Percentiles rank a stretch among this genome's conserved stretches.
Conservation (phyloP, 2,797 vertebrate genomes). For the Anabas testudineus region DNA sequence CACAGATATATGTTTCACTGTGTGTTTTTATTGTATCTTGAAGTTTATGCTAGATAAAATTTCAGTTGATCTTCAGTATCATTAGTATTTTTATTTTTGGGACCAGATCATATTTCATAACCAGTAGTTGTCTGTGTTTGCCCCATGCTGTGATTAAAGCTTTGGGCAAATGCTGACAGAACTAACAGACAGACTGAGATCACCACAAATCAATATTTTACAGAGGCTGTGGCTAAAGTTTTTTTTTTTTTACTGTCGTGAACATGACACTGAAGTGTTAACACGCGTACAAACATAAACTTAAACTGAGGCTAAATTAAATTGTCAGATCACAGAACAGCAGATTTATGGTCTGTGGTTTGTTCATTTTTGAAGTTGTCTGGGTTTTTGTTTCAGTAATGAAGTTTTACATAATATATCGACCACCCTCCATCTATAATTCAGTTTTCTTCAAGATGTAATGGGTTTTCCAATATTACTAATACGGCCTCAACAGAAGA, state of each 20-base stretch:
- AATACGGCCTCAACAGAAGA: slow-evolving; percentile 27
- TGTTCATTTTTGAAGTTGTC: slow-evolving; percentile 26
- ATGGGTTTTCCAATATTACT: slow-evolving; percentile 57
- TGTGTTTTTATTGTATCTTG: background rate
- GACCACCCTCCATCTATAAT: slow-evolving; percentile 55
- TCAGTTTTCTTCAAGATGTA: slow-evolving; percentile 47
- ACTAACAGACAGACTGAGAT: background rate
- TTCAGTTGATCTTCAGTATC: background rate
- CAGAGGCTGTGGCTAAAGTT: slow-evolving; percentile 1
- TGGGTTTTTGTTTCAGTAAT: slow-evolving; percentile 21
- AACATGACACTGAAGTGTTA: slow-evolving; percentile 8
- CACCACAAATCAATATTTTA: slow-evolving; percentile 25
- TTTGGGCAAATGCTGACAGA: background rate
- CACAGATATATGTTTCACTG: too few relatives aligned
- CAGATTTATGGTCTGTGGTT: slow-evolving; percentile 30
- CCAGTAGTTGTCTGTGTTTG: too few relatives aligned
- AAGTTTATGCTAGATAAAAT: background rate
- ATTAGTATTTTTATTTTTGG: background rate
- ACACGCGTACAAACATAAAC: background rate
- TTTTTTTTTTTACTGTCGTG: too few relatives aligned
- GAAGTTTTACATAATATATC: slow-evolving; percentile 46
- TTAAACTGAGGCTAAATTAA: background rate
- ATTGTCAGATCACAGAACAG: slow-evolving; percentile 9
- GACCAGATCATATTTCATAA: background rate
- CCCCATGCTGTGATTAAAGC: background rate